A percentile compares a stretch with the other conserved stretches of the same genome.
Conservation (phyloP, 1,140 invertebrate species). For the Diplogasteroides magnus region DNA sequence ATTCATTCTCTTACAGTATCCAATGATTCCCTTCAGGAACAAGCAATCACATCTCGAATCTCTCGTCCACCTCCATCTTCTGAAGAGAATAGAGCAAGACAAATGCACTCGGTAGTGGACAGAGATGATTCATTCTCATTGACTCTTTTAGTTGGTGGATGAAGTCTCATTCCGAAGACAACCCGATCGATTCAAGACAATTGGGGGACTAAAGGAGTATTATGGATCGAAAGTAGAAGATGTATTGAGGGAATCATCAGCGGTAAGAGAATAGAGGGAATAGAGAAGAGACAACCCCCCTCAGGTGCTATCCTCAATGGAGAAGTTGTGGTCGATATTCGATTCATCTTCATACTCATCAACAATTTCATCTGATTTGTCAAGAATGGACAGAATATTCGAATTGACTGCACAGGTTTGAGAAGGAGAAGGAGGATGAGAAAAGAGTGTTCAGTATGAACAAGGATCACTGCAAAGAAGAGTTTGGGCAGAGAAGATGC, state of each 20-base stretch:
- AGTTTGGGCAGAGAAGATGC: constrained; percentile 53
- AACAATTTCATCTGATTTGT: constrained; percentile 28
- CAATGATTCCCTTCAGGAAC: constrained; percentile 27
- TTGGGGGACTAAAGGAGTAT: constrained; percentile 42
- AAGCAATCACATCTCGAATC: constrained; percentile 42
- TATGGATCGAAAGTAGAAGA: constrained; percentile 39
- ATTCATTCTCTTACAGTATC: no score
- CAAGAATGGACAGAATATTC: constrained; percentile 48
- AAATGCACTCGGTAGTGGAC: constrained; percentile 17
- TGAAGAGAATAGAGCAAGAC: constrained; percentile 25
- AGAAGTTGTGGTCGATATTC: constrained; percentile 35
- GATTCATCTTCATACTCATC: constrained; percentile 33
- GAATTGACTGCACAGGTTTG: constrained; percentile 36
- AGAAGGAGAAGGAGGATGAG: not conserved
- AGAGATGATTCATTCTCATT: not conserved
- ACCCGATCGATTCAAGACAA: constrained; percentile 37
- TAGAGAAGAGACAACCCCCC: constrained; percentile 15
- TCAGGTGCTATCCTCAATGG: constrained; percentile 16
- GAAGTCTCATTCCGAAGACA: constrained; percentile 3
- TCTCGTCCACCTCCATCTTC: constrained; percentile 29
- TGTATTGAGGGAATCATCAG: constrained; percentile 25
- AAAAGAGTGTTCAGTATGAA: constrained; percentile 38
- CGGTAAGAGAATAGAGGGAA: constrained; percentile 29
- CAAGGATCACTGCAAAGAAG: constrained; percentile 38
- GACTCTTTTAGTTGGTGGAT: constrained; percentile 22